phyloP scores from a whole-genome alignment of 1,140 invertebrate species.

The Cherax destructor region DNA sequence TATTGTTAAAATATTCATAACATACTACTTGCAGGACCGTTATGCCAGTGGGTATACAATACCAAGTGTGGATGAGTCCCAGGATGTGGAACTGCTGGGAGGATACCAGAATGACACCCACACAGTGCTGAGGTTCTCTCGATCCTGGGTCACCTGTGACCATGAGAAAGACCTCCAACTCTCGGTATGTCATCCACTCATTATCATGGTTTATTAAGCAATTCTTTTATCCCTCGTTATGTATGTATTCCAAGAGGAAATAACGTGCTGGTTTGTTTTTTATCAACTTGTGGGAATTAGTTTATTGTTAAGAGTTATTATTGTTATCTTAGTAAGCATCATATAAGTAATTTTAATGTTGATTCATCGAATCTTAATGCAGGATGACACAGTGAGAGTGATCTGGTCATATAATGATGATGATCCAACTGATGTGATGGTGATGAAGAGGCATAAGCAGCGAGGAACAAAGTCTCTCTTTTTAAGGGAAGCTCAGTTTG shows the following conservation, averaged over 20 bases:
- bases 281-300: no score
- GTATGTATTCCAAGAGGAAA: no score
- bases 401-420: constrained; percentile 72
- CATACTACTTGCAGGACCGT: constrained; percentile 4
- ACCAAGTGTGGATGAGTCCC: constrained; percentile 45
- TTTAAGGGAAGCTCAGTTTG: constrained; percentile 22
- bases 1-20: no score
- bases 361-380: not conserved
- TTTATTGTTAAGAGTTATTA: no score
- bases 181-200: not conserved
- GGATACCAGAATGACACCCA: no score
- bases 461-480: constrained; percentile 60
- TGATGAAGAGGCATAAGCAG: constrained; percentile 22
- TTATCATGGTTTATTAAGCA: no score
- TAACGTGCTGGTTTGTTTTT: no score
- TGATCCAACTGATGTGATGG: not conserved
- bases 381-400: constrained; percentile 72
- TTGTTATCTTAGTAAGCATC: not conserved
- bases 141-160: no score
- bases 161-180: not conserved
- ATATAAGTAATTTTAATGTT: not conserved
- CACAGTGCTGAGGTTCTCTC: no score
- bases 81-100: no score
- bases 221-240: no score
- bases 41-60: not conserved